phyloP scores from a whole-genome alignment of 2,888 invertebrate species.

The Neria commutata region DNA sequence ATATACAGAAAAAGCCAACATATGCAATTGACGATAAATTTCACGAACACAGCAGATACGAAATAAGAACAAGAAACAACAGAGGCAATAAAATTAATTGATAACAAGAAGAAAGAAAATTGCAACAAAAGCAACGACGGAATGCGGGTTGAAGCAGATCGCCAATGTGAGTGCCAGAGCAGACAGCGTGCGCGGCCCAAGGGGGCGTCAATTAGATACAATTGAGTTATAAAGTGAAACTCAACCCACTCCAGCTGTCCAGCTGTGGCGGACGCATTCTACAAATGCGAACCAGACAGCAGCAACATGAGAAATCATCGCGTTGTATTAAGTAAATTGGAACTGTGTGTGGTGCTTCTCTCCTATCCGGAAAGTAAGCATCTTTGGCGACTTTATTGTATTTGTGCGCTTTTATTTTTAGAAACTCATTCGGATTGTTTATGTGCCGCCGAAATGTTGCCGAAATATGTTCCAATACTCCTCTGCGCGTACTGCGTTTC shows the following conservation, averaged over 20 bases:
- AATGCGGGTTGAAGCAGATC: slow-evolving; percentile 7
- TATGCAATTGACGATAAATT: background rate
- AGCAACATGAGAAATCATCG: too few species aligned
- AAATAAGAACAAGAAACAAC: slow-evolving; percentile 37
- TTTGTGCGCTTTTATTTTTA: too few species aligned
- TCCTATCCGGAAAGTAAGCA: too few species aligned
- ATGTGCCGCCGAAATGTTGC: too few species aligned
- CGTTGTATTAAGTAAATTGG: too few species aligned
- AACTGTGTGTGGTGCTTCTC: too few species aligned
- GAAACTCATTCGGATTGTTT: too few species aligned
- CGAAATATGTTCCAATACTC: too few species aligned
- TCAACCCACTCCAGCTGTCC: slow-evolving; percentile 3
- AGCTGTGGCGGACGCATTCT: too few species aligned
- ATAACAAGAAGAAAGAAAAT: slow-evolving; percentile 43
- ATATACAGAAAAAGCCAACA: slow-evolving; percentile 5
- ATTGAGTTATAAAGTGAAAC: slow-evolving; percentile 4
- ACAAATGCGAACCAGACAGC: slow-evolving; percentile 19
- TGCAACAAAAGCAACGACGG: slow-evolving; percentile 29
- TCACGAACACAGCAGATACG: background rate
- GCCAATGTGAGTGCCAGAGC: background rate
- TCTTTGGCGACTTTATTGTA: too few species aligned
- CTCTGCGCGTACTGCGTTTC: too few species aligned
- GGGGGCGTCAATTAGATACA: slow-evolving; percentile 4
- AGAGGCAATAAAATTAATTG: slow-evolving; percentile 48
- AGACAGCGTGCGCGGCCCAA: background rate